Evolutionary conservation across 2,888 invertebrate species (phyloP).

Genomic region (Rotaria magnacalcarata): DNA sequence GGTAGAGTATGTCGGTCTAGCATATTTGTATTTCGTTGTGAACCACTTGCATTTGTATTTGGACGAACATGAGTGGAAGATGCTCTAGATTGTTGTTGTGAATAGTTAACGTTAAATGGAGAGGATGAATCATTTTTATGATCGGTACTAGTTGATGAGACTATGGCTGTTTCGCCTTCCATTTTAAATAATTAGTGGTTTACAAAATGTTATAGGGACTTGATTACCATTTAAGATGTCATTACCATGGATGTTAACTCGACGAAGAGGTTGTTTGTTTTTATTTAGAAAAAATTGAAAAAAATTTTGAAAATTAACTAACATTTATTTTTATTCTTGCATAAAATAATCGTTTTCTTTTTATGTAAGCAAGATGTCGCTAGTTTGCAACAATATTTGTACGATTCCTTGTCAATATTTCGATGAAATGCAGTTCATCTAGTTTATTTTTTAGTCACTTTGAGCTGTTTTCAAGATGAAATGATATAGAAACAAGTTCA

Average conservation of each 20-base stretch:
- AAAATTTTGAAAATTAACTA: background rate
- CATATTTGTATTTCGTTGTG: background rate
- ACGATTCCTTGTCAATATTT: background rate
- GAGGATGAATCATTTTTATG: background rate
- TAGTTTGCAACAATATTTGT: background rate
- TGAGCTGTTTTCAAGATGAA: too few relatives aligned
- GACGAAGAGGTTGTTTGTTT: background rate
- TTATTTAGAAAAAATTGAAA: background rate
- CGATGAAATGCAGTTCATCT: too few relatives aligned
- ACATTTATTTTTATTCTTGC: background rate
- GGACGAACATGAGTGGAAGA: background rate
- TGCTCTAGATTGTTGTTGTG: background rate
- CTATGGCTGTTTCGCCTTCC: background rate
- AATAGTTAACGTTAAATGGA: background rate
- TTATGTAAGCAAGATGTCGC: background rate
- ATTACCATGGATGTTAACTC: background rate
- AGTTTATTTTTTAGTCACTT: too few relatives aligned
- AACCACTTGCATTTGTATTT: background rate
- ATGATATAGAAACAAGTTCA: too few relatives aligned
- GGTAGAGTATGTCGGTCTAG: slow-evolving; percentile 8
- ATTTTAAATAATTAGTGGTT: background rate
- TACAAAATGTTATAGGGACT: background rate
- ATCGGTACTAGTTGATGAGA: background rate
- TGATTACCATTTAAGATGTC: background rate
- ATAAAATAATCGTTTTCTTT: background rate